These are phyloP conservation scores for Oeneis ivallda DNA, from an alignment of 2,888 invertebrate species.

Conservation along the genomic window DNA sequence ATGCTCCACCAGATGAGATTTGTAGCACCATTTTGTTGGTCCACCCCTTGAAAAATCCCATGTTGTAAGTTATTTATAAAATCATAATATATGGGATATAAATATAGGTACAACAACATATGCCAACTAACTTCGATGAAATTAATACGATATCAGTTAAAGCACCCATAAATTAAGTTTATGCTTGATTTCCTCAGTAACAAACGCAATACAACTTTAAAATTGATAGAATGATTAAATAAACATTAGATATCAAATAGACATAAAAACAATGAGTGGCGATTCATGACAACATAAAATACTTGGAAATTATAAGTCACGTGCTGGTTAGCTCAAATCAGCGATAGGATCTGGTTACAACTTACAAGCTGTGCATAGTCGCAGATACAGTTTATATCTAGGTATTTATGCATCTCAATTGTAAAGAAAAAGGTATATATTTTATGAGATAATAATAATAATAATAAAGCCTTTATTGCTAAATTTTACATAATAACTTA, in stretches of 20 bases:
- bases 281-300: conserved; percentile 27
- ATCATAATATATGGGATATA: too few species aligned
- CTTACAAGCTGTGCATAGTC: conserved; percentile 19
- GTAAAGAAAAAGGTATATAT: conserved; percentile 26
- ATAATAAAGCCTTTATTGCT: too few species aligned
- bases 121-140: too few species aligned
- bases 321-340: conserved; percentile 37
- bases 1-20: too few species aligned
- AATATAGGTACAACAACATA: too few species aligned
- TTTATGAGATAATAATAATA: conserved; percentile 23
- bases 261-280: conserved; percentile 20
- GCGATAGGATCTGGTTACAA: conserved; percentile 29
- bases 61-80: too few species aligned
- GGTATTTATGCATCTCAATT: conserved; percentile 22
- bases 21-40: too few species aligned
- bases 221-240: background rate
- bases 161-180: too few species aligned
- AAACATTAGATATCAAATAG: conserved; percentile 12
- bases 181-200: background rate
- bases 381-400: background rate
- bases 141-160: too few species aligned
- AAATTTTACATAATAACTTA: too few species aligned
- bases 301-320: conserved; percentile 38
- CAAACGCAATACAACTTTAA: background rate
- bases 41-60: too few species aligned